Evolutionary conservation across 1,140 invertebrate species (phyloP), one percentile per base, ranked within the genome.

Genomic region (Aleiodes sp.): DNA sequence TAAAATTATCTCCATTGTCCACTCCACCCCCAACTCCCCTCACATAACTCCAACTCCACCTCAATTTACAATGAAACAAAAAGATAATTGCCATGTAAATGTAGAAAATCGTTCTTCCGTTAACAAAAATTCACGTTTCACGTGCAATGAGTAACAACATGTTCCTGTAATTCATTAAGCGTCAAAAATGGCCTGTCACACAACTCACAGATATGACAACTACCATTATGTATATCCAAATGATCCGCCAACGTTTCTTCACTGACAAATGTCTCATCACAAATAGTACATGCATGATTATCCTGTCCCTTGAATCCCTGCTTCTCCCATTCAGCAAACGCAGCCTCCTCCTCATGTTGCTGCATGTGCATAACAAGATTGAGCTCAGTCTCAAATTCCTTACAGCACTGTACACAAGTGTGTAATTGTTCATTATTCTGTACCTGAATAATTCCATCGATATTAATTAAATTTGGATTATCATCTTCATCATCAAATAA

Each of bases 401-500:
- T 73, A 1, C 70, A 24, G 24, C 83, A 85, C 24, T 84, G 82
- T 0, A 65, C n/a, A n/a, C 83, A 86, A 0, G 35, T 72, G 31
- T 77, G 80, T 0, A 57, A 2, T 24, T 75, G 70, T 24, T 70
- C 60, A 7, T 67, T 63, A 1, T 60, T 26, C 28, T 46, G 28
- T 59, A 16, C 37, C 31, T 61, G 24, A 61, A 43, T 21, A 31
- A 33, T 21, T 2, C 19, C 28, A n/a, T 63, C 46, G 8, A 81
- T 83, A 7, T 64, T 83, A 39, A 84, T 79, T 1, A 86, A 64
- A 68, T 84, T 82, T 0, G 82, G 82, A 75, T 82, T 85, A 41
- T 85, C 83, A 33, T 86, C 83, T 10, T 79, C 82, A 16, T 85
- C 80, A 3, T 84, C 83, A 2, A 76, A 81, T 1, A 84, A 69